Evolutionary conservation across 2,888 invertebrate genomes (phyloP).

Genomic region (Erpobdella octoculata): DNA sequence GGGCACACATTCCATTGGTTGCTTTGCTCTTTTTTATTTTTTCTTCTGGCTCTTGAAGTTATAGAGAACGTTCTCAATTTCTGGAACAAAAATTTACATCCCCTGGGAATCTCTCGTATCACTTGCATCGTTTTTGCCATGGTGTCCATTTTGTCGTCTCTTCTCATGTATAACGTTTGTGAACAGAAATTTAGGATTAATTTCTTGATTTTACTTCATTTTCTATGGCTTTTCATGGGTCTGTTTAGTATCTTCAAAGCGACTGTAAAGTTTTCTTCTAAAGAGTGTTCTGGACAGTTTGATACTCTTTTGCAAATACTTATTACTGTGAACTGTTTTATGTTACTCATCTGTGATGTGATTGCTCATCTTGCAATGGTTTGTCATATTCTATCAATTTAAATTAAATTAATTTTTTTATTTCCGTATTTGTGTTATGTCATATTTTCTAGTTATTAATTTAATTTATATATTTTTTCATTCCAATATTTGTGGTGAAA

Average conservation of each 20-base stretch:
- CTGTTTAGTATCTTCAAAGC: background rate
- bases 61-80: background rate
- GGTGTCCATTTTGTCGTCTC: background rate
- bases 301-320: background rate
- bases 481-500: too few relatives aligned
- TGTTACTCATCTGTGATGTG: background rate
- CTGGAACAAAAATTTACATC: background rate
- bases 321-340: background rate
- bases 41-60: background rate
- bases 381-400: background rate
- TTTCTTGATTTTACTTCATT: background rate
- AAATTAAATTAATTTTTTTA: background rate
- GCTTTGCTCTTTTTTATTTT: background rate
- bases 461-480: too few relatives aligned
- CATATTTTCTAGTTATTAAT: too few relatives aligned
- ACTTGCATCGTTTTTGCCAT: background rate
- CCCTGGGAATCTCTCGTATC: background rate
- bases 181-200: background rate
- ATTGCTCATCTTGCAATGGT: background rate
- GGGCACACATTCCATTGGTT: background rate
- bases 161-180: background rate
- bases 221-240: background rate
- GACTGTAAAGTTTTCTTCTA: background rate
- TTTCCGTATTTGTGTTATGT: background rate
- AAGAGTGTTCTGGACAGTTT: background rate